Conservation (phyloP, 2,888 invertebrate species). For the Ochlodes sylvanus region DNA sequence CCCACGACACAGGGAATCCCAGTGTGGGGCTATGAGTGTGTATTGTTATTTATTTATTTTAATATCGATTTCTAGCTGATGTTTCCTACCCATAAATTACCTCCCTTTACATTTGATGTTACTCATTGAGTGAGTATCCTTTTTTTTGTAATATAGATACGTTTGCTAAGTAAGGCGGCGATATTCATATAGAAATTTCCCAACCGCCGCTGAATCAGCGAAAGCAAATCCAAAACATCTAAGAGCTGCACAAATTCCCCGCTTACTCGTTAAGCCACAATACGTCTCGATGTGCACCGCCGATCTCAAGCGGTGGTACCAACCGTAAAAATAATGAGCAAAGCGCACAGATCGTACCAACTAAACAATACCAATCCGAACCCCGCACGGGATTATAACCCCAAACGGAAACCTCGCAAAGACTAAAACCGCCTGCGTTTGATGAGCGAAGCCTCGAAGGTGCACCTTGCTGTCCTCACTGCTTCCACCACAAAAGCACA, state of each 20-base stretch:
- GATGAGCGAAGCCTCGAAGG: conserved; percentile 20
- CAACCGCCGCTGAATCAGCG: not conserved
- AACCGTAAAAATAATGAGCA: conserved; percentile 38
- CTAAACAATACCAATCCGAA: conserved; percentile 36
- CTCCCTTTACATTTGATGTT: no score
- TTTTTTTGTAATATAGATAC: no score
- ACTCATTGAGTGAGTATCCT: no score
- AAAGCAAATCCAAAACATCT: conserved; percentile 14
- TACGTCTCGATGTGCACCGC: conserved; percentile 27
- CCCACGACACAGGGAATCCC: no score
- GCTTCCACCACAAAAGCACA: conserved; percentile 16
- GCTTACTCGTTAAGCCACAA: conserved; percentile 29
- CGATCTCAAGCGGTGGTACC: conserved; percentile 30
- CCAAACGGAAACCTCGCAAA: conserved; percentile 9
- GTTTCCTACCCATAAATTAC: no score
- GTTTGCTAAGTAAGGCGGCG: no score
- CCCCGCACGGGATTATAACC: conserved; percentile 21
- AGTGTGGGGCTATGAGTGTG: no score
- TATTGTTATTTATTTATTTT: no score
- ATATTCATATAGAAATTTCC: not conserved
- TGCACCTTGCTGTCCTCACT: conserved; percentile 18
- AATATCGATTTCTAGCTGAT: no score
- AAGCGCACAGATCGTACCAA: conserved; percentile 24
- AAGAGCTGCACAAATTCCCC: conserved; percentile 20
- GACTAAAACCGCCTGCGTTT: conserved; percentile 29